A percentile compares a stretch with the other conserved stretches of the same genome.
phyloP scores from a whole-genome alignment of 92 coral and sea anemone genomes.

The Actinernus sp. region DNA sequence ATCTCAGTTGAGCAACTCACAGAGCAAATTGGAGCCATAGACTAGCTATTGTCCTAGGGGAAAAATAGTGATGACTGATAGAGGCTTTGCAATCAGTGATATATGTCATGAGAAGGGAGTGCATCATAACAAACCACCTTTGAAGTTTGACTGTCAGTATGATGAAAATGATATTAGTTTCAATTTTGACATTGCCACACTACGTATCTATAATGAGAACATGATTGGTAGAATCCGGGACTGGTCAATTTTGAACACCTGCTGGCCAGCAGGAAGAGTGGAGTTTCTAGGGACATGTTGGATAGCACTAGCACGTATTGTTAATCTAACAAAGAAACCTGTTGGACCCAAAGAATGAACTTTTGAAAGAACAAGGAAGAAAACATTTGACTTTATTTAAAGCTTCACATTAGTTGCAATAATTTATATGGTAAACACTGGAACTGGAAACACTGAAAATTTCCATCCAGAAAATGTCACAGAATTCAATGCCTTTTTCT shows the following conservation, averaged over 20 bases:
- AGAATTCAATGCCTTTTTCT: too few relatives aligned
- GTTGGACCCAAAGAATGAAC: constrained; percentile 35
- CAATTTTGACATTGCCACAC: constrained; percentile 54
- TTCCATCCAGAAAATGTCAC: too few relatives aligned
- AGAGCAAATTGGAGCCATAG: constrained; percentile 40
- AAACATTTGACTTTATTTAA: too few relatives aligned
- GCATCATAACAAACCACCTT: constrained; percentile 56
- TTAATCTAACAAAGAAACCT: constrained; percentile 43
- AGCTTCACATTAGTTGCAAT: too few relatives aligned
- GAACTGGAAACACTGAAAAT: too few relatives aligned
- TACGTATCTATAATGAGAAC: constrained; percentile 55
- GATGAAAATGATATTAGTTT: constrained; percentile 35
- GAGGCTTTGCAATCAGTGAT: constrained; percentile 52
- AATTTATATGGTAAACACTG: too few relatives aligned
- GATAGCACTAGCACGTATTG: constrained; percentile 50
- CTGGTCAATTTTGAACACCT: constrained; percentile 53
- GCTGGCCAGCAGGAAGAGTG: constrained; percentile 54
- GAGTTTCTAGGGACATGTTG: constrained; percentile 60
- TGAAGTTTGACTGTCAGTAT: constrained; percentile 50
- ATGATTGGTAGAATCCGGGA: too few relatives aligned
- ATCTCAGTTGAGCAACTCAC: constrained; percentile 58
- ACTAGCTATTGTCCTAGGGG: constrained; percentile 46
- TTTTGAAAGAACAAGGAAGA: background rate
- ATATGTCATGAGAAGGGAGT: constrained; percentile 59
- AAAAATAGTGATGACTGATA: constrained; percentile 40